Evolutionary conservation across 2,113 vertebrate genomes (phyloP).

Genomic region (Gasterosteus nipponicus): DNA sequence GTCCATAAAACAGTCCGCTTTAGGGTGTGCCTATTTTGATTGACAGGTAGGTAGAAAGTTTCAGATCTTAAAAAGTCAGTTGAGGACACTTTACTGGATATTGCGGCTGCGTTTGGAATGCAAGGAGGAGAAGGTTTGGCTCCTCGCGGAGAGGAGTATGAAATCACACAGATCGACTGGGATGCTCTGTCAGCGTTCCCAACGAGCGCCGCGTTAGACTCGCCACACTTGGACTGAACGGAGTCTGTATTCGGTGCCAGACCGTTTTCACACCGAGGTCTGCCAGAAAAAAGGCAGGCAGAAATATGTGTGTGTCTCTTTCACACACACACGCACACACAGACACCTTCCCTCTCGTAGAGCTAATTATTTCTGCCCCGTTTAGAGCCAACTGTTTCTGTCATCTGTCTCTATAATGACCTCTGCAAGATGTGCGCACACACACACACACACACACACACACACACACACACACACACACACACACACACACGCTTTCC

Average conservation of each 20-base stretch:
- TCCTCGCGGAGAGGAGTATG: conserved; percentile 39
- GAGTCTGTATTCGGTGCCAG: conserved; percentile 59
- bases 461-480: too few species aligned
- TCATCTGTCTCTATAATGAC: conserved; percentile 78
- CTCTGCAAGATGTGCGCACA: conserved; percentile 70
- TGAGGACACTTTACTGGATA: too few species aligned
- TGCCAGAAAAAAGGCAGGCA: conserved; percentile 69
- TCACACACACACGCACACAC: not conserved
- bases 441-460: conserved; percentile 42
- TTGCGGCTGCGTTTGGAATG: not conserved
- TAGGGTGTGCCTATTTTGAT: not conserved
- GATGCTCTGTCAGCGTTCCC: conserved; percentile 62
- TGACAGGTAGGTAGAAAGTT: not conserved
- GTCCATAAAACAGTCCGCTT: not conserved
- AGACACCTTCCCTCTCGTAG: conserved; percentile 44
- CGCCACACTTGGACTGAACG: conserved; percentile 64
- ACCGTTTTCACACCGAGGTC: conserved; percentile 69
- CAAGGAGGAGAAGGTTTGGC: conserved; percentile 37
- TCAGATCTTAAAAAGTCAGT: not conserved
- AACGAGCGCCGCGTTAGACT: conserved; percentile 56
- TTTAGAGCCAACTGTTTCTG: conserved; percentile 80
- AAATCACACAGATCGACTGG: conserved; percentile 60
- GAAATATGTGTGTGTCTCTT: conserved; percentile 28
- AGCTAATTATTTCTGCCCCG: conserved; percentile 76
- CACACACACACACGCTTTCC: conserved; percentile 25